These are phyloP conservation scores for Hyperoplus immaculatus DNA, from an alignment of 2,797 vertebrate species.

Conservation along the genomic window DNA sequence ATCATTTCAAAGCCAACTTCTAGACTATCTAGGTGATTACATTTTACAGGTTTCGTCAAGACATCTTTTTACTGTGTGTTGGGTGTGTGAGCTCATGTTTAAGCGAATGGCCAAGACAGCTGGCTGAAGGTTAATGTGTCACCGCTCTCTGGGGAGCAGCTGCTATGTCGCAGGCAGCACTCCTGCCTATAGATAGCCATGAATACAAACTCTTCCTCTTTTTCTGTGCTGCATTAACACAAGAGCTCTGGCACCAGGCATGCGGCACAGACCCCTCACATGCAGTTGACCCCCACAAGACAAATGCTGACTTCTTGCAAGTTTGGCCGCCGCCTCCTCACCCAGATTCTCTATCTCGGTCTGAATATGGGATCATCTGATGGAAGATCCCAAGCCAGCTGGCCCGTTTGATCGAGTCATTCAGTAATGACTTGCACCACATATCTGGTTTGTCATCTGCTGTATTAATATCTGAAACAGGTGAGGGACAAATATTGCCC, in stretches of 20 bases:
- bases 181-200: constrained; percentile 81
- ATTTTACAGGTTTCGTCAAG: no score
- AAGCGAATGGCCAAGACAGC: constrained; percentile 71
- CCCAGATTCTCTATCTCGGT: constrained; percentile 45
- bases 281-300: constrained; percentile 52
- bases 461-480: constrained; percentile 66
- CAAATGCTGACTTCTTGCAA: constrained; percentile 58
- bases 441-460: constrained; percentile 57
- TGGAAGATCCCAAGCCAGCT: constrained; percentile 50
- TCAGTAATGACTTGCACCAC: constrained; percentile 43
- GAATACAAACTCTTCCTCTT: constrained; percentile 80
- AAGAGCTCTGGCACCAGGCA: constrained; percentile 41
- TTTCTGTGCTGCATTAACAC: constrained; percentile 65
- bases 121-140: constrained; percentile 85
- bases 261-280: constrained; percentile 35
- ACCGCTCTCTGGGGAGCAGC: constrained; percentile 76
- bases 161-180: constrained; percentile 76
- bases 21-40: neutral
- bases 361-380: constrained; percentile 36
- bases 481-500: constrained; percentile 61
- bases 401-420: constrained; percentile 58
- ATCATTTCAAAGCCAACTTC: neutral
- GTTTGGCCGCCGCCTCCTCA: constrained; percentile 52
- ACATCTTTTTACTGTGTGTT: neutral
- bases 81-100: constrained; percentile 56